A percentile compares a stretch with the other conserved stretches of the same genome.
Evolutionary conservation across 1,140 invertebrate genomes (phyloP).

Genomic region (Belonocnema kinseyi): DNA sequence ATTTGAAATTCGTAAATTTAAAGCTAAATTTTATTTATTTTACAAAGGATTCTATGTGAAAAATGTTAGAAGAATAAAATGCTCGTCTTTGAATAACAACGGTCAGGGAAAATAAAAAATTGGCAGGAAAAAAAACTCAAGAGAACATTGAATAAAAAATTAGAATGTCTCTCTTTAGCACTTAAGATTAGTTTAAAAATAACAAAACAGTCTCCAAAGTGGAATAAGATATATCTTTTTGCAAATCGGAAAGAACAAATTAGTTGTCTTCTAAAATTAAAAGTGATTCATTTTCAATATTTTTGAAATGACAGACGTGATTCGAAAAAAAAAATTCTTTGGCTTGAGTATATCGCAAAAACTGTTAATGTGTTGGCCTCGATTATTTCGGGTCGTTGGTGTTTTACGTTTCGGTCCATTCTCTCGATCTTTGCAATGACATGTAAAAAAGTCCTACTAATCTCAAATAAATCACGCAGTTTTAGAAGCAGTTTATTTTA

Average conservation of each 20-base stretch:
- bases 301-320: background rate
- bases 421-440: slow-evolving; percentile 21
- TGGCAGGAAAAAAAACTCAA: too few relatives aligned
- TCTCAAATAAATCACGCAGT: slow-evolving; percentile 18
- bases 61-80: too few relatives aligned
- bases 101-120: too few relatives aligned
- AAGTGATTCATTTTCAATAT: slow-evolving; percentile 21
- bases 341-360: slow-evolving; percentile 19
- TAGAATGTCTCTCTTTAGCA: too few relatives aligned
- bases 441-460: slow-evolving; percentile 18
- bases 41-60: too few relatives aligned
- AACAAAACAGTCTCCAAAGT: too few relatives aligned
- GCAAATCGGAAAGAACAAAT: slow-evolving; percentile 15
- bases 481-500: slow-evolving; percentile 16
- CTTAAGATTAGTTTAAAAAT: too few relatives aligned
- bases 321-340: slow-evolving; percentile 22
- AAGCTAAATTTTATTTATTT: too few relatives aligned
- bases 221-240: background rate
- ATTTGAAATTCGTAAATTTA: too few relatives aligned
- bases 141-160: too few relatives aligned
- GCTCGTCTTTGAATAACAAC: too few relatives aligned
- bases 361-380: slow-evolving; percentile 20
- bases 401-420: slow-evolving; percentile 24
- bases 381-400: slow-evolving; percentile 19
- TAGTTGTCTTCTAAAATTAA: slow-evolving; percentile 16